Conservation (phyloP, 2,888 invertebrate species). For the Penaeus monodon region DNA sequence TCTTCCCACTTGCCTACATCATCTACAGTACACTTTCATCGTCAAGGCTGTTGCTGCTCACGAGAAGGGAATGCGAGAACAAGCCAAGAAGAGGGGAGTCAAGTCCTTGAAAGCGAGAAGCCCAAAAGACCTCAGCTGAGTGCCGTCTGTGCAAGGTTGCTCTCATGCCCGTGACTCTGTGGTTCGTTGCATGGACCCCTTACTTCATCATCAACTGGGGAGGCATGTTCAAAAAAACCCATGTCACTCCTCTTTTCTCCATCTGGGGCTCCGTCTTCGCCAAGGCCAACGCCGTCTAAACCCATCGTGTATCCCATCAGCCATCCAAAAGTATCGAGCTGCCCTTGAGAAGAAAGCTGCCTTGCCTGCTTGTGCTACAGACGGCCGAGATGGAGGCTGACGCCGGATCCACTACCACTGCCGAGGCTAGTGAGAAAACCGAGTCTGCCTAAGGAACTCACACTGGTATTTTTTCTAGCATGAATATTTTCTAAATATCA, state of each 20-base stretch:
- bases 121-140: too few species aligned
- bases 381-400: too few species aligned
- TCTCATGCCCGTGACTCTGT: constrained; percentile 65
- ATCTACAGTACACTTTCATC: constrained; percentile 69
- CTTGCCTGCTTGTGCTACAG: constrained; percentile 43
- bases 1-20: constrained; percentile 67
- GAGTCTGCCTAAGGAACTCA: too few species aligned
- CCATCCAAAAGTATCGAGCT: constrained; percentile 67
- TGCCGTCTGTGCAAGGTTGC: constrained; percentile 66
- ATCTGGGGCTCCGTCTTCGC: constrained; percentile 70
- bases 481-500: too few species aligned
- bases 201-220: constrained; percentile 68
- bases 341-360: constrained; percentile 62
- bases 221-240: constrained; percentile 66
- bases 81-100: constrained; percentile 66
- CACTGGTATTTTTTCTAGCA: too few species aligned
- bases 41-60: constrained; percentile 67
- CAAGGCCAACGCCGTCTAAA: constrained; percentile 70
- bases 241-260: constrained; percentile 63
- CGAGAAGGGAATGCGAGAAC: constrained; percentile 66
- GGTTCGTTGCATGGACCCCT: constrained; percentile 68
- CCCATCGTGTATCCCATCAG: constrained; percentile 67
- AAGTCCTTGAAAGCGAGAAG: constrained; percentile 61
- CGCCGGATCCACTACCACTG: too few species aligned
- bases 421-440: too few species aligned